Evolutionary conservation across 2,888 invertebrate species (phyloP).

Genomic region (Eilema caniola): DNA sequence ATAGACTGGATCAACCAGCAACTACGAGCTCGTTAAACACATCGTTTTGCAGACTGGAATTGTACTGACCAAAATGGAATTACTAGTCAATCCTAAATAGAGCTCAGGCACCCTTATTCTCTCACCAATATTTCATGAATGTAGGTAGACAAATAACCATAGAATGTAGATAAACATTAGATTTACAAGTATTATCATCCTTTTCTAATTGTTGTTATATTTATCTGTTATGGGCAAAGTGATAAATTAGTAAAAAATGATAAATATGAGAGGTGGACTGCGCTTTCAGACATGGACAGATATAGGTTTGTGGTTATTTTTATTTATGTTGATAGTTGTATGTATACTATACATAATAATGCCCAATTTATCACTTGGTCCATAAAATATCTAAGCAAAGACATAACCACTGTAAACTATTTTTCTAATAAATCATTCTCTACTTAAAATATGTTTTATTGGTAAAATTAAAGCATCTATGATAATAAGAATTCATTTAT

Average conservation of each 20-base stretch:
- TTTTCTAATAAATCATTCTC: conserved; percentile 10
- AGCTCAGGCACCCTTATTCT: neutral
- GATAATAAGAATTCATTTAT: conserved; percentile 29
- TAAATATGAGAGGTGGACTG: too few species aligned
- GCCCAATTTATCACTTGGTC: too few species aligned
- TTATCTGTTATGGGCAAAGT: too few species aligned
- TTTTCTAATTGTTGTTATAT: neutral
- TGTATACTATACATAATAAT: too few species aligned
- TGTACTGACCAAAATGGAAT: conserved; percentile 19
- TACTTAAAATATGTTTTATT: neutral
- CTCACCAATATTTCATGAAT: conserved; percentile 1
- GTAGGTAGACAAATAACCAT: neutral
- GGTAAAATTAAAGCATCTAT: conserved; percentile 8
- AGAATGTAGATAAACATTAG: neutral
- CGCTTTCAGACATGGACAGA: too few species aligned
- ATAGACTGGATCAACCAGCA: conserved; percentile 92
- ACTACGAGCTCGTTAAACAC: conserved; percentile 67
- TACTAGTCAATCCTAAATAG: conserved; percentile 14
- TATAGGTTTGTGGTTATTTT: too few species aligned
- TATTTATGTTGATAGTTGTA: too few species aligned
- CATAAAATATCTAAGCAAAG: neutral
- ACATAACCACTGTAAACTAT: neutral
- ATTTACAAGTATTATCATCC: neutral
- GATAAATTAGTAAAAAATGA: too few species aligned
- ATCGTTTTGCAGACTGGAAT: neutral